A percentile compares a stretch with the other conserved stretches of the same genome.
Conservation (phyloP, 2,113 vertebrate species). For the Gymnorhina tibicen region DNA sequence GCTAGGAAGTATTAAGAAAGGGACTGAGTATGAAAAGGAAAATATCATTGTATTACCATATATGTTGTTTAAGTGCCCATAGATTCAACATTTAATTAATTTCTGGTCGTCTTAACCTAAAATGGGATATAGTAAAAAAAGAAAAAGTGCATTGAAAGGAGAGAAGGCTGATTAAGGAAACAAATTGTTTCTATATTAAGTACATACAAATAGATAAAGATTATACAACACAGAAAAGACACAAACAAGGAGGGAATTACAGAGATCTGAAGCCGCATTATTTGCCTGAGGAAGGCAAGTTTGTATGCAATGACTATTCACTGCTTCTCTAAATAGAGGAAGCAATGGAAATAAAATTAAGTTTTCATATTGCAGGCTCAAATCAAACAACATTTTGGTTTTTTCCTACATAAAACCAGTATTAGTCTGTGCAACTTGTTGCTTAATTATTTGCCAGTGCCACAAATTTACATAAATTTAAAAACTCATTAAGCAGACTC, state of each 20-base stretch:
- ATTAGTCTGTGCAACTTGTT: not conserved
- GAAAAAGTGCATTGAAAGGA: not conserved
- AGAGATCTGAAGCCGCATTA: not conserved
- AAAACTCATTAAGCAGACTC: not conserved
- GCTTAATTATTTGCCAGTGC: not conserved
- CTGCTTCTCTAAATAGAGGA: not conserved
- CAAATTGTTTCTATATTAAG: not conserved
- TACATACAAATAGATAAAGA: not conserved
- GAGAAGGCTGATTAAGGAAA: not conserved
- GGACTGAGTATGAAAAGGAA: not conserved
- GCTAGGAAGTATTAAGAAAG: not conserved
- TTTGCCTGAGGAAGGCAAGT: not conserved
- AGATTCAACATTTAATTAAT: not conserved
- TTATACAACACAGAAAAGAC: not conserved
- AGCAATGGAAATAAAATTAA: not conserved
- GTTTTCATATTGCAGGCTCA: not conserved
- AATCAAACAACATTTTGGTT: not conserved
- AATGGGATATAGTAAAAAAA: not conserved
- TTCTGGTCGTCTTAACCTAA: not conserved
- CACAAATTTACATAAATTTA: not conserved
- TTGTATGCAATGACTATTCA: not conserved
- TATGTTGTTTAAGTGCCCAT: not conserved
- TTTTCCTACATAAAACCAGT: not conserved
- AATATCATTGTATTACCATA: not conserved
- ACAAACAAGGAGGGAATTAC: not conserved